Percentiles rank a stretch among this genome's conserved stretches.
phyloP scores from a whole-genome alignment of 2,888 invertebrate genomes.

The Mylabris sibirica region DNA sequence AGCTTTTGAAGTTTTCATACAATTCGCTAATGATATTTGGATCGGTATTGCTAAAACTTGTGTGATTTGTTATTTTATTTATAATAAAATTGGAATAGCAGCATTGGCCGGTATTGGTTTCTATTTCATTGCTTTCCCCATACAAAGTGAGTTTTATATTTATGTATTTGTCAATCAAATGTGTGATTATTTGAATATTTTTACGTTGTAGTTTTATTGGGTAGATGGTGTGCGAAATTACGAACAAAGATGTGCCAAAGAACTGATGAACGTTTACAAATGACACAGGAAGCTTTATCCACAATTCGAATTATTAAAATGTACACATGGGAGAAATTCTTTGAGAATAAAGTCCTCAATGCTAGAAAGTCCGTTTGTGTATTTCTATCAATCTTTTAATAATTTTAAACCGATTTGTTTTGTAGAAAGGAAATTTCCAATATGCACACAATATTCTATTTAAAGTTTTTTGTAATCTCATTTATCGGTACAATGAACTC shows the following conservation, averaged over 20 bases:
- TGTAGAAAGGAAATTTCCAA: constrained; percentile 45
- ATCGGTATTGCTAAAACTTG: constrained; percentile 82
- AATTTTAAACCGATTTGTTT: constrained; percentile 2
- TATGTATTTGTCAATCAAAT: too few species aligned
- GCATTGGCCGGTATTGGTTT: constrained; percentile 28
- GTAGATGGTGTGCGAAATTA: constrained; percentile 17
- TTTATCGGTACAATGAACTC: constrained; percentile 22
- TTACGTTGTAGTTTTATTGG: constrained; percentile 14
- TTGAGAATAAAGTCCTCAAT: constrained; percentile 63
- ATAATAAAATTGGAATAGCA: constrained; percentile 26
- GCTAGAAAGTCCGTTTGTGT: constrained; percentile 51
- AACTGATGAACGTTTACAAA: constrained; percentile 49
- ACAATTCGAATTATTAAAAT: constrained; percentile 52
- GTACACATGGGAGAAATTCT: constrained; percentile 53
- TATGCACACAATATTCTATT: constrained; percentile 39
- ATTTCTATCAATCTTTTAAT: constrained; percentile 8
- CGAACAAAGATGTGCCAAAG: constrained; percentile 51
- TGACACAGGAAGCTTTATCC: constrained; percentile 50
- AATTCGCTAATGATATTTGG: constrained; percentile 90
- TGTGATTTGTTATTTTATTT: constrained; percentile 26
- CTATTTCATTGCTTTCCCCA: constrained; percentile 25
- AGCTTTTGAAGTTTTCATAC: constrained; percentile 84
- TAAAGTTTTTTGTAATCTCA: constrained; percentile 24
- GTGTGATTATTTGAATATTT: not conserved
- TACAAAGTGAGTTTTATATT: constrained; percentile 27